Percentiles rank a stretch among this genome's conserved stretches.
Conservation (phyloP, 1,140 invertebrate genomes). For the Euglossa dilemma region DNA sequence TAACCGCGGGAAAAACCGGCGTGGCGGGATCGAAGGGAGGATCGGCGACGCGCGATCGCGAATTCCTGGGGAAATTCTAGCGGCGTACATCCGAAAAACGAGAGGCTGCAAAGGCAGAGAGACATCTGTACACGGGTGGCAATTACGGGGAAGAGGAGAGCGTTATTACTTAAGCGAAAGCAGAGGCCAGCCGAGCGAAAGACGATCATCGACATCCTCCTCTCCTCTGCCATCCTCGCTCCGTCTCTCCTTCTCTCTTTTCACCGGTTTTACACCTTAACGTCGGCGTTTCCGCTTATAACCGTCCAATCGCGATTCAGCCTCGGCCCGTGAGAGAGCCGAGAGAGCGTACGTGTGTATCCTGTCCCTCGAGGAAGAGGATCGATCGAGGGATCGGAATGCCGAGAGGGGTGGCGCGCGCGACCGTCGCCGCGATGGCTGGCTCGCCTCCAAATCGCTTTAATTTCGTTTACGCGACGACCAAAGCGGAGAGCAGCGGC, state of each 20-base stretch:
- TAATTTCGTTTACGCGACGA: slow-evolving; percentile 76
- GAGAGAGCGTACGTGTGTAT: slow-evolving; percentile 17
- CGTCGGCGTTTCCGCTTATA: slow-evolving; percentile 61
- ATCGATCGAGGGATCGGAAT: slow-evolving; percentile 71
- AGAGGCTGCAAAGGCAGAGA: background rate
- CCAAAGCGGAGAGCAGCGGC: slow-evolving; percentile 12
- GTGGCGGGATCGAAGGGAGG: no score
- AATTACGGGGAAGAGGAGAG: background rate
- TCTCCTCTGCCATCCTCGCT: background rate
- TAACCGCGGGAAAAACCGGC: no score
- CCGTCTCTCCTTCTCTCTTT: background rate
- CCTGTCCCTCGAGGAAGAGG: slow-evolving; percentile 54
- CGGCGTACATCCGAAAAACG: background rate
- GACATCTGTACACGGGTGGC: background rate
- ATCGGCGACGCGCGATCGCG: no score
- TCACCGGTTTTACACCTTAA: slow-evolving; percentile 39
- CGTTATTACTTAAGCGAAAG: background rate
- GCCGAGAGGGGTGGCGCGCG: slow-evolving; percentile 56
- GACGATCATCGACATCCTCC: slow-evolving; percentile 39
- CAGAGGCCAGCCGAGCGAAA: background rate
- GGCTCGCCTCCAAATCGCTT: slow-evolving; percentile 76
- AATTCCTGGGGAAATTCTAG: background rate
- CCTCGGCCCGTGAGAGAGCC: slow-evolving; percentile 12
- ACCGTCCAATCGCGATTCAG: slow-evolving; percentile 62
- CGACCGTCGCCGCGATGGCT: slow-evolving; percentile 68